Percentiles rank a stretch among this genome's conserved stretches.
phyloP scores from a whole-genome alignment of 2,113 vertebrate species.

The Ailuropoda melanoleuca region DNA sequence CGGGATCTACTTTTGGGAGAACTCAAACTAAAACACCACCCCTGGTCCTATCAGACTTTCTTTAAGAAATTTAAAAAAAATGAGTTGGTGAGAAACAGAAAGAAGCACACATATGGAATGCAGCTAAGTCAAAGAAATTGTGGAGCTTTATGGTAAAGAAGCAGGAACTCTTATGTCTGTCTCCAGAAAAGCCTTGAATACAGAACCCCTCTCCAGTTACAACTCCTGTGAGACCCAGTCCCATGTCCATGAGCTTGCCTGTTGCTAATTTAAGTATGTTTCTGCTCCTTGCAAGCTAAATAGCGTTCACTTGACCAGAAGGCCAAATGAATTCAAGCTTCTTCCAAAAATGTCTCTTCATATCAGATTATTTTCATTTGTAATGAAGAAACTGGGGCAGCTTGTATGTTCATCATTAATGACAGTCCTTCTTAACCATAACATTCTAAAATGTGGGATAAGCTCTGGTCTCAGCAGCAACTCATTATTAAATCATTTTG shows the following conservation, averaged over 20 bases:
- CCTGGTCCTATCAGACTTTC: not conserved
- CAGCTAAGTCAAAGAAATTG: not conserved
- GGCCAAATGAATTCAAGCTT: not conserved
- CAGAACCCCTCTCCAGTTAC: not conserved
- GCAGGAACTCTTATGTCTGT: not conserved
- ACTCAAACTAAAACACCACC: not conserved
- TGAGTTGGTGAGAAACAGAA: not conserved
- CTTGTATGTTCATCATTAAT: not conserved
- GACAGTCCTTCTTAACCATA: not conserved
- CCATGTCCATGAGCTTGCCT: not conserved
- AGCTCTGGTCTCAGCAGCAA: not conserved
- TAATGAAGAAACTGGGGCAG: not conserved
- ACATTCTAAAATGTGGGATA: not conserved
- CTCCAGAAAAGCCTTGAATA: not conserved
- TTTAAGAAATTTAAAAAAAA: not conserved
- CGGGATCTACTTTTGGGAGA: not conserved
- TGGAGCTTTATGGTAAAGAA: not conserved
- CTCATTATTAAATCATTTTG: constrained; percentile 9
- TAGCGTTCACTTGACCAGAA: not conserved
- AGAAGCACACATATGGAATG: not conserved
- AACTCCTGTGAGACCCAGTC: not conserved
- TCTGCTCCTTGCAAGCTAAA: not conserved
- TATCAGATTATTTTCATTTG: not conserved
- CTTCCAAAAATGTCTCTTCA: not conserved
- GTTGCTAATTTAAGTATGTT: not conserved